Base-by-base conservation (phyloP, 2,797 vertebrate species). In the Neomorphus geoffroyi region DNA sequence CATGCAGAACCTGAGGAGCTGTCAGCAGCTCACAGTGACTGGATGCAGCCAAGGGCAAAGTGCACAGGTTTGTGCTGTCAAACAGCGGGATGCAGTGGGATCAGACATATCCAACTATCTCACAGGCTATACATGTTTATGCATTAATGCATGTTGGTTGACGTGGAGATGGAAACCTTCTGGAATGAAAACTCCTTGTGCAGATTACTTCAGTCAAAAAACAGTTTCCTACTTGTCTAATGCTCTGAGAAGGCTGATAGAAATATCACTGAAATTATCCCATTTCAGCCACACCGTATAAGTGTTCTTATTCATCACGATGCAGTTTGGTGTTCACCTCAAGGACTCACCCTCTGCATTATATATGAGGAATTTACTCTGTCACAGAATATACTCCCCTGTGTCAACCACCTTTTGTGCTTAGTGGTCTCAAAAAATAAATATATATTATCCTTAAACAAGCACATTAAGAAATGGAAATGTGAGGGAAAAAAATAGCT, bases 1-100 rank as follows among this genome's bases (percentile, higher is more conserved):
- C 53, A 6, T 0, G 0, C 33, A 21, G 50, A 0, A 0, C 51
- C 70, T 0, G 0, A 58, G 48, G 37, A 74, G 60, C 86, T 91
- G 93, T 79, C 75, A 84, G 48, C 83, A 54, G 62, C 69, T 72
- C 74, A 1, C 23, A 0, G 66, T 0, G 41, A 37, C 37, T 67
- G 74, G 45, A 67, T 45, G 61, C 60, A 61, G 74, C 46, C 0
- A 2, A n/a, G 88, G 78, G 78, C 86, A 92, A 32, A 61, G 86
- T 67, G 73, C 90, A 82, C 19, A 33, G 80, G n/a, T 61, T 18
- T 73, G 60, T 41, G 74, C 78, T 94, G 92, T 83, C 93, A 87
- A 75, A 67, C 83, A 90, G 88, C 5, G 2, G 60, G 33, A 27
- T 57, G 50, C 53, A 24, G 24, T 22, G 53, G 65, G 15, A 78